Evolutionary conservation across 2,113 vertebrate genomes (phyloP), one percentile per base, ranked within the genome.

Genomic region (Mormyrus iriodes): DNA sequence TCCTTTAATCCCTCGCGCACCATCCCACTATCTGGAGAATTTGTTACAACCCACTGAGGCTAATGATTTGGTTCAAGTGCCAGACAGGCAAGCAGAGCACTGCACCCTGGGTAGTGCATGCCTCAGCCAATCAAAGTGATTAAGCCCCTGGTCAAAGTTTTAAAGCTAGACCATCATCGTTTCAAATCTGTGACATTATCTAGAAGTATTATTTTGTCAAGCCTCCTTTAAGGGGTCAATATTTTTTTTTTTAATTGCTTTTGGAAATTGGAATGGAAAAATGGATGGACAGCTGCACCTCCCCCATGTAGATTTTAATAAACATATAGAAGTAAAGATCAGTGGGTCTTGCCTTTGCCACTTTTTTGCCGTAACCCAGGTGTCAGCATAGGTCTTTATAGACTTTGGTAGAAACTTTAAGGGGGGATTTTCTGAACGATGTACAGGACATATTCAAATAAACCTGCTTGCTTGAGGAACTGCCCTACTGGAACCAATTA

Each of bases 161-260:
- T 84, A 39, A 10, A 84, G 82, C 4, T 21, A 84, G 24, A 79
- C 73, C 35, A 17, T 79, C 42, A 44, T 84, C 44, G 6, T 24
- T 24, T 84, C 21, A 84, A 84, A 84, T 84, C 35, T 83, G 79
- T 84, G 82, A 48, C 39, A 83, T 84, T 48, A 24, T 84, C 82
- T 44, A 13, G 39, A 48, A 48, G 82, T 24, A 46, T 84, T 84
- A 46, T 44, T 84, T 82, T 44, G 35, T 15, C 15, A 82, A n/a
- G 35, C 39, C 39, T 17, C 42, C 35, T 79, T 84, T 84, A 24
- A 84, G 82, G 19, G 39, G 82, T 48, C 82, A 46, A 48, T 21
- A 24, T 84, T 21, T 13, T n/a, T 12, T 48, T 3, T 48, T 49
- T 84, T 4, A n/a, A 39, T 48, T 46, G 82, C 3, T 84, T 84